Evolutionary conservation across 2,797 vertebrate genomes (phyloP).

Genomic region (Scolopax rusticola): DNA sequence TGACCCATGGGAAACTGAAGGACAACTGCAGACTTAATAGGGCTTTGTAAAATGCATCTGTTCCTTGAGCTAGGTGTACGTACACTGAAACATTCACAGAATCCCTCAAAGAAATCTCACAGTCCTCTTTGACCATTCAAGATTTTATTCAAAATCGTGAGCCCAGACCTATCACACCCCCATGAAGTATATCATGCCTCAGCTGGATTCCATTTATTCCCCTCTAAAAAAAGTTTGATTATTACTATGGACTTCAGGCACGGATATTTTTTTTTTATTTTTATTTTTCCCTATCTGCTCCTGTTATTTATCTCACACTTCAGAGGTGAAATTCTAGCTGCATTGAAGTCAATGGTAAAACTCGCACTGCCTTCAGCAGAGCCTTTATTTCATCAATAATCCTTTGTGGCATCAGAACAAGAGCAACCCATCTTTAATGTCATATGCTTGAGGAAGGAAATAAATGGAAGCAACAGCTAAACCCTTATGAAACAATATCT

Average conservation of each 20-base stretch:
- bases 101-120: background rate
- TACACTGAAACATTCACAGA: background rate
- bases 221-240: background rate
- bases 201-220: background rate
- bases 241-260: background rate
- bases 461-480: background rate
- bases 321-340: conserved; percentile 28
- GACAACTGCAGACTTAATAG: conserved; percentile 25
- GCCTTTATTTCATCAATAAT: conserved; percentile 24
- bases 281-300: background rate
- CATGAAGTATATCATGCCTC: background rate
- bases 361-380: conserved; percentile 15
- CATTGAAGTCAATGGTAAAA: background rate
- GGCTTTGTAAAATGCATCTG: background rate
- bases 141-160: background rate
- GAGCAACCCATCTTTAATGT: background rate
- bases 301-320: conserved; percentile 22
- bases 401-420: background rate
- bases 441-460: background rate
- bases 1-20: conserved; percentile 9
- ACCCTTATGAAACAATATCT: background rate
- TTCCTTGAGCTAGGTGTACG: background rate
- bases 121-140: background rate
- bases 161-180: background rate
- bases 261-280: background rate